Base-by-base conservation (phyloP, 2,888 invertebrate genomes). In the Junonia oenone region DNA sequence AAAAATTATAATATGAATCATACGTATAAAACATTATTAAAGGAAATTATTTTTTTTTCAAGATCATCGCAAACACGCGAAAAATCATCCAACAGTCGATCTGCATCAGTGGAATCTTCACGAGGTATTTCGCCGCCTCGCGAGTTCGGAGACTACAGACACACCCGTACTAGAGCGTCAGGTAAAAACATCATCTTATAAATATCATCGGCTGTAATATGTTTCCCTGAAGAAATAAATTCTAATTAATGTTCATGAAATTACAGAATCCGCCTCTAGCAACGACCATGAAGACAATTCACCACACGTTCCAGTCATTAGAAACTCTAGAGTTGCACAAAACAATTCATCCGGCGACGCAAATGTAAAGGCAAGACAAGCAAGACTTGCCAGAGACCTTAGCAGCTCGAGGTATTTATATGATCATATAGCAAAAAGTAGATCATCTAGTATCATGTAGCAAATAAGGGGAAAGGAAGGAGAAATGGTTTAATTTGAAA, bases 21-120 rank as follows among this genome's bases (percentile, higher is more conserved):
- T 27, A 27, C 4, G 3, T 29, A 8, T 8, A 4, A 8, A 29
- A 29, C 29, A 6, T n/a, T 33, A 37, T 37, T 6, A 37, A 35
- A 8, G 29, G 31, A n/a, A 33, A 33, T 33, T 33, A n/a, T 11
- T 14, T 6, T 29, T 4, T n/a, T 31, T 46, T 56, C 6, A 59
- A 90, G 94, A 59, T 81, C 87, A 35, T 91, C 93, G 0, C 89
- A 93, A 51, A 93, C 92, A 31, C 92, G 94, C 48, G 95, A 95
- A 63, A 94, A 94, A 73, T 93, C 94, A 60, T 92, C 93, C 1
- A 81, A 83, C 59, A 92, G 93, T 22, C 82, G 90, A 2, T 91
- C 91, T 13, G 83, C 85, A 14, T 90, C 90, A 0, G 89, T 90
- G 55, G 91, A 91, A 46, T 91, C 91, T 5, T 79, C 86, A 2